A percentile compares a stretch with the other conserved stretches of the same genome.
These are phyloP conservation scores for Spisula solida DNA, from an alignment of 2,888 invertebrate genomes.

Conservation along the genomic window DNA sequence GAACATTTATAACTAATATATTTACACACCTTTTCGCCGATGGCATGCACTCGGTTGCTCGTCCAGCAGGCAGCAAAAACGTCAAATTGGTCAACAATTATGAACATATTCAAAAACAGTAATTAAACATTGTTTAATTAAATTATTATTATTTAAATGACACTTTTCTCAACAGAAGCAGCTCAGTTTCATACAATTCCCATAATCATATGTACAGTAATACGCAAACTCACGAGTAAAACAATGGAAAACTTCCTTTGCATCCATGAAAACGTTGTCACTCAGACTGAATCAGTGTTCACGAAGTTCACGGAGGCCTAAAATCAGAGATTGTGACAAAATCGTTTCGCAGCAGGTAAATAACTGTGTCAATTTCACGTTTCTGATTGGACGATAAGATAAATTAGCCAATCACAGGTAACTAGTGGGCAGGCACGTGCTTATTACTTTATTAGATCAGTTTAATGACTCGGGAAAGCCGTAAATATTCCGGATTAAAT, in stretches of 20 bases:
- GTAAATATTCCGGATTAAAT: background rate
- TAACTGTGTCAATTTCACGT: background rate
- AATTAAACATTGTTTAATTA: background rate
- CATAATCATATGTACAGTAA: background rate
- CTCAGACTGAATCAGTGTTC: background rate
- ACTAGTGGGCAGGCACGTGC: background rate
- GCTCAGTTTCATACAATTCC: background rate
- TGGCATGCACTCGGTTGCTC: too few relatives aligned
- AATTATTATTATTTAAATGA: too few relatives aligned
- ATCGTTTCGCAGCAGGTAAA: background rate
- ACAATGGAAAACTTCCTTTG: constrained; percentile 30
- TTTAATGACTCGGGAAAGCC: background rate
- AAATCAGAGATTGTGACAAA: background rate
- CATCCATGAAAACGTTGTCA: constrained; percentile 28
- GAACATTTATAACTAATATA: too few relatives aligned
- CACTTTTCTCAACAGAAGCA: background rate
- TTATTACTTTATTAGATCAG: background rate
- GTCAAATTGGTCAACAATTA: too few relatives aligned
- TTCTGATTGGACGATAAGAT: constrained; percentile 6
- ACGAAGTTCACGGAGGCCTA: background rate
- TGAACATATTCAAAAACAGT: too few relatives aligned
- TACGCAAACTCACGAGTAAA: constrained; percentile 15
- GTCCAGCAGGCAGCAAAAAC: too few relatives aligned
- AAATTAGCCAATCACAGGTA: constrained; percentile 24
- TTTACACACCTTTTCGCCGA: too few relatives aligned